phyloP scores from a whole-genome alignment of 2,797 vertebrate species.

The Chanos chanos region DNA sequence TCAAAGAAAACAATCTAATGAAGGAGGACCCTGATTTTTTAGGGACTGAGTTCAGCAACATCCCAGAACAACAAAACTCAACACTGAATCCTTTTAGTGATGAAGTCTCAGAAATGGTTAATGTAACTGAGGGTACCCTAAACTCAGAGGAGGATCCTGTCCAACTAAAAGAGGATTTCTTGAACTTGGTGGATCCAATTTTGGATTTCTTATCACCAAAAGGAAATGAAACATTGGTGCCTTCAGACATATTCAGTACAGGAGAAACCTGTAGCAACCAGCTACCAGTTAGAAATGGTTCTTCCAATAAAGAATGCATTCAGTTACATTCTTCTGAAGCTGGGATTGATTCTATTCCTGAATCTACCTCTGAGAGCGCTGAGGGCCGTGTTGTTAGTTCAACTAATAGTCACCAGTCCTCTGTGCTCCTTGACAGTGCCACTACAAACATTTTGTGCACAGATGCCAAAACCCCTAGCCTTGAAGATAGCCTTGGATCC shows the following conservation, averaged over 20 bases:
- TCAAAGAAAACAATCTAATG: conserved; percentile 82
- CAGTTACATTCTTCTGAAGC: conserved; percentile 53
- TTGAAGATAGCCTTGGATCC: conserved; percentile 52
- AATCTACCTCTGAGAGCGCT: conserved; percentile 61
- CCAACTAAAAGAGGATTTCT: conserved; percentile 61
- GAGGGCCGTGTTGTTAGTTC: conserved; percentile 52
- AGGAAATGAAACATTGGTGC: conserved; percentile 66
- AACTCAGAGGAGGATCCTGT: conserved; percentile 53
- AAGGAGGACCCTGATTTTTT: conserved; percentile 64
- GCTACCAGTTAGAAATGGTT: conserved; percentile 52
- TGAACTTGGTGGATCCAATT: conserved; percentile 54
- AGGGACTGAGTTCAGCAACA: conserved; percentile 55
- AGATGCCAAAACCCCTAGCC: conserved; percentile 71
- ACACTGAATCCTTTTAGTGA: conserved; percentile 66
- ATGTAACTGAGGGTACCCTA: conserved; percentile 56
- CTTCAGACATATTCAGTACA: conserved; percentile 66
- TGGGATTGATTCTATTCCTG: conserved; percentile 62
- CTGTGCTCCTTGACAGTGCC: conserved; percentile 53
- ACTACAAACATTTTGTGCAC: conserved; percentile 60
- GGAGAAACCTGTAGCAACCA: conserved; percentile 55
- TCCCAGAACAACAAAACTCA: conserved; percentile 62
- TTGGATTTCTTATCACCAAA: conserved; percentile 45
- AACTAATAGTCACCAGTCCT: conserved; percentile 48
- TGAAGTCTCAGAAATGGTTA: conserved; percentile 62
- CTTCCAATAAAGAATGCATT: conserved; percentile 62